Evolutionary conservation across 2,888 invertebrate genomes (phyloP).

Genomic region (Noctua fimbriata): DNA sequence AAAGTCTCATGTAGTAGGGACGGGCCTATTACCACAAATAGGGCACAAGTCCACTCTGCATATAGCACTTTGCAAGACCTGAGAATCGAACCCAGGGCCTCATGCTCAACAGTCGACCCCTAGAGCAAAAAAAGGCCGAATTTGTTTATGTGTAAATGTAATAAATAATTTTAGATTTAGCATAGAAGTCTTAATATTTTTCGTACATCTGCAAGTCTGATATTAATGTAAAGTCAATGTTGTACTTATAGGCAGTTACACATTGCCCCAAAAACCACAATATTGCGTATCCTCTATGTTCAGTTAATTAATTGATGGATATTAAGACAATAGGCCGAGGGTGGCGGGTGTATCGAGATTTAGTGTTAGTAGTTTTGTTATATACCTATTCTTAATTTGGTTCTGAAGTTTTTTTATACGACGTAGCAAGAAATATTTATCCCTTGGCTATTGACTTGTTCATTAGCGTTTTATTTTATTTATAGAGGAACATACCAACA

Average conservation of each 20-base stretch:
- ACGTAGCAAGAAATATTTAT: not conserved
- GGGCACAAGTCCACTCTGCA: not conserved
- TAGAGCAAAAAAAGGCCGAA: too few relatives aligned
- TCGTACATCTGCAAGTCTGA: not conserved
- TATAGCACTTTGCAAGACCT: not conserved
- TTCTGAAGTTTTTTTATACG: not conserved
- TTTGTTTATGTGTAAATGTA: not conserved
- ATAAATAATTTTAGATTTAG: not conserved
- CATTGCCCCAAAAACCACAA: slow-evolving; percentile 59
- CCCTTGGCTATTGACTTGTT: not conserved
- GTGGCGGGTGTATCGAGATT: slow-evolving; percentile 40
- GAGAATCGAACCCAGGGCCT: not conserved
- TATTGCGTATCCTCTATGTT: slow-evolving; percentile 51
- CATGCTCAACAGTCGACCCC: not conserved
- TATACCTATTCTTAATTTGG: slow-evolving; percentile 24
- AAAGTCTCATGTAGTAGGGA: not conserved
- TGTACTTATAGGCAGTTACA: slow-evolving; percentile 34
- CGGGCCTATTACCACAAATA: not conserved
- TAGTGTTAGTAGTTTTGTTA: slow-evolving; percentile 22
- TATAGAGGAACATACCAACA: too few relatives aligned
- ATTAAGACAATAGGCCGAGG: slow-evolving; percentile 46
- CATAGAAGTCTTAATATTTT: not conserved
- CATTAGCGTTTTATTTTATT: not conserved
- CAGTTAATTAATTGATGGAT: slow-evolving; percentile 58
- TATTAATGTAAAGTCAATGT: slow-evolving; percentile 79